These are phyloP conservation scores for Cepphus grylle DNA, from an alignment of 2,113 vertebrate species.

Conservation along the genomic window DNA sequence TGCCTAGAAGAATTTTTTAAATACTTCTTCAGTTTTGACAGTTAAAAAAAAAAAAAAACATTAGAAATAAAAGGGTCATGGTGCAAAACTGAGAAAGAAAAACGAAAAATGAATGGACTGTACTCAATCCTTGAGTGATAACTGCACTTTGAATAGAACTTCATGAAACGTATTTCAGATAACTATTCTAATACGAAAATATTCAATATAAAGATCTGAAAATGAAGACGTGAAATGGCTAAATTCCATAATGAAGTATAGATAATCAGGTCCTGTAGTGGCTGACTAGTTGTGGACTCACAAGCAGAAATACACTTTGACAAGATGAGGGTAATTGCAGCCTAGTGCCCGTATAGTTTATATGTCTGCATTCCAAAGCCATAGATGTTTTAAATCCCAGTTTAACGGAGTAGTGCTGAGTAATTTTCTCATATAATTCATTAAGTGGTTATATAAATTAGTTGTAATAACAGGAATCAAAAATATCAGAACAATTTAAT, in stretches of 20 bases:
- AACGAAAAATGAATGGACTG: not conserved
- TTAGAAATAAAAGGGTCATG: not conserved
- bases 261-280: not conserved
- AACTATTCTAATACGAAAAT: not conserved
- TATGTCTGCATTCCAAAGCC: not conserved
- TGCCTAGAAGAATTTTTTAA: not conserved
- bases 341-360: not conserved
- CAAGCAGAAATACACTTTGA: not conserved
- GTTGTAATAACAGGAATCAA: not conserved
- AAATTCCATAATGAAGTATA: not conserved
- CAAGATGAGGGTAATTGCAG: not conserved
- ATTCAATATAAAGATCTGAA: not conserved
- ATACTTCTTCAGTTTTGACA: not conserved
- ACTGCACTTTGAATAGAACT: not conserved
- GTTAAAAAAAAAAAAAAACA: not conserved
- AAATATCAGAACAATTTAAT: slow-evolving; percentile 6
- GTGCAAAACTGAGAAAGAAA: not conserved
- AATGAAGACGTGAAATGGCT: not conserved
- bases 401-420: not conserved
- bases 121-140: not conserved
- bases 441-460: not conserved
- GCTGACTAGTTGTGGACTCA: not conserved
- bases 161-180: not conserved
- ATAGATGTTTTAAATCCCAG: not conserved
- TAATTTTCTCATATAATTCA: not conserved